phyloP scores from a whole-genome alignment of 2,113 vertebrate species.

The Turnix velox region DNA sequence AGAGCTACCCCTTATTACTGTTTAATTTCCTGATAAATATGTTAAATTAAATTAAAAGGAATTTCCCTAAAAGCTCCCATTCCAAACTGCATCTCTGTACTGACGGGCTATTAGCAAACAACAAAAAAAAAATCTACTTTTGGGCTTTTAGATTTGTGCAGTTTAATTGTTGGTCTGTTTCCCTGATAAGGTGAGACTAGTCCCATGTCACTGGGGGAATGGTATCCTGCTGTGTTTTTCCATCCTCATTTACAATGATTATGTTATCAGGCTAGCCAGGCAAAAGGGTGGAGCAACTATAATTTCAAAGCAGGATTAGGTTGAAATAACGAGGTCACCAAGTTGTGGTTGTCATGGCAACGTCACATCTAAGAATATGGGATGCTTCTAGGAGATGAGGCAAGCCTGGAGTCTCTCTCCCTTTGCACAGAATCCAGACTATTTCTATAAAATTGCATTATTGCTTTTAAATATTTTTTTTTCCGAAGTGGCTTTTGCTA shows the following conservation, averaged over 20 bases:
- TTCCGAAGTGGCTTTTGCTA: background rate
- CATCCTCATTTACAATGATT: slow-evolving; percentile 99
- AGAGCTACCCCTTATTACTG: slow-evolving; percentile 30
- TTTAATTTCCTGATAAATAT: slow-evolving; percentile 46
- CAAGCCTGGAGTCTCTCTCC: slow-evolving; percentile 69
- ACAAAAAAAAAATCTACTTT: slow-evolving; percentile 63
- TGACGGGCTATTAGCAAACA: slow-evolving; percentile 40
- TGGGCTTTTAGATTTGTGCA: slow-evolving; percentile 61
- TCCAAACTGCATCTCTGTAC: background rate
- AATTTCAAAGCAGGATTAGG: slow-evolving; percentile 99
- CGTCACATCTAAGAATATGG: slow-evolving; percentile 99
- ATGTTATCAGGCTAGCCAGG: slow-evolving; percentile 99
- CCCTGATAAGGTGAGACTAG: slow-evolving; percentile 71
- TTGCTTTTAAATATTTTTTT: slow-evolving; percentile 61
- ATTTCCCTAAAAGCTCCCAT: slow-evolving; percentile 29
- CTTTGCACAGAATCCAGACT: slow-evolving; percentile 68
- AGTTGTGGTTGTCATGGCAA: slow-evolving; percentile 99
- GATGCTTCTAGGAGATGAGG: slow-evolving; percentile 87
- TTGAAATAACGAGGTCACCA: slow-evolving; percentile 99
- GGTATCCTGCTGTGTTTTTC: slow-evolving; percentile 77
- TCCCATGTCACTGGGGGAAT: slow-evolving; percentile 72
- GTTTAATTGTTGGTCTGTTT: slow-evolving; percentile 77
- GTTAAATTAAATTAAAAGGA: slow-evolving; percentile 54
- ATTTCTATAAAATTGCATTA: slow-evolving; percentile 71
- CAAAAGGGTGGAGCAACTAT: slow-evolving; percentile 99